A percentile compares a stretch with the other conserved stretches of the same genome.
Evolutionary conservation across 2,888 invertebrate species (phyloP).

Genomic region (Tipula confusa): DNA sequence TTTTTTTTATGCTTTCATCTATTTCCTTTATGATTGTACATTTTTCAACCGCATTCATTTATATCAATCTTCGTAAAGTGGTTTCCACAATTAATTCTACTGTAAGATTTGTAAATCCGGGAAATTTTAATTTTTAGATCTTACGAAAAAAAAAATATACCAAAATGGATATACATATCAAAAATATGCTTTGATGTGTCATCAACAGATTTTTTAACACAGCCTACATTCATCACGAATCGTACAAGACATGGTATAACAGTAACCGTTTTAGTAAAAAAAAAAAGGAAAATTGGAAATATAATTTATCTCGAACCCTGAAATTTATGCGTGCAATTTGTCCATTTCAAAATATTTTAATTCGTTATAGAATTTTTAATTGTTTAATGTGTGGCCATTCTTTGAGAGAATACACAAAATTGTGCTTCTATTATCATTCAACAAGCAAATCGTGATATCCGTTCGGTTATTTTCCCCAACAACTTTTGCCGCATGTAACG

Average conservation of each 20-base stretch:
- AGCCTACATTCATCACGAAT: neutral
- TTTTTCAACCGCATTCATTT: constrained; percentile 3
- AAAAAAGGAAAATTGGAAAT: neutral
- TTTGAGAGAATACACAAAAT: neutral
- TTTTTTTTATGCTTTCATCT: neutral
- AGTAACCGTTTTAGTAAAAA: neutral
- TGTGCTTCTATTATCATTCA: neutral
- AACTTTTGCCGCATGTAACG: no score
- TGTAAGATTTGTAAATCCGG: neutral
- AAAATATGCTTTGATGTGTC: constrained; percentile 14
- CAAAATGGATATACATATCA: neutral
- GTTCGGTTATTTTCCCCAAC: neutral
- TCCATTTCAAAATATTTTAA: neutral
- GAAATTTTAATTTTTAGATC: neutral
- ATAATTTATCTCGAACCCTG: neutral
- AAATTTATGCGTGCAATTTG: neutral
- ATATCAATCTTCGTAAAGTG: neutral
- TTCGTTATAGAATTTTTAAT: neutral
- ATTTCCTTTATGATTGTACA: neutral
- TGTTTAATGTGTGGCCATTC: neutral
- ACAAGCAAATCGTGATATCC: neutral
- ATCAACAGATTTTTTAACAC: neutral
- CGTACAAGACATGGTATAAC: neutral
- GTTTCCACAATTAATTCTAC: neutral
- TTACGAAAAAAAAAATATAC: neutral